Percentiles rank a stretch among this genome's conserved stretches.
Conservation (phyloP, 2,113 vertebrate species). For the Platysteira castanea region DNA sequence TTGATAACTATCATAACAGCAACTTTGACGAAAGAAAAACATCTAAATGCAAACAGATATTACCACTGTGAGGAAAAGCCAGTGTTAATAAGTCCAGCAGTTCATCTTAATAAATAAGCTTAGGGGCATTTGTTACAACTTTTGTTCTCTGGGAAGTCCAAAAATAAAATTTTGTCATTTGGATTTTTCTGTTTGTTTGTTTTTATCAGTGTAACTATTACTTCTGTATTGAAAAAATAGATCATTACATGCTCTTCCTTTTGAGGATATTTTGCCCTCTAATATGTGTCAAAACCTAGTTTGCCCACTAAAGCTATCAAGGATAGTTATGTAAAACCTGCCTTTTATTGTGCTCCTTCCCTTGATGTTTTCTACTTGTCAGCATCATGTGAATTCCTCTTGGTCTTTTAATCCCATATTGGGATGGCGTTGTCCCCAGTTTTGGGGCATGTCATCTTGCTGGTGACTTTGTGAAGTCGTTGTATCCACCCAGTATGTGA, state of each 20-base stretch:
- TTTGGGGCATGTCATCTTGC: background rate
- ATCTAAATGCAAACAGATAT: background rate
- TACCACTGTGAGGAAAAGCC: background rate
- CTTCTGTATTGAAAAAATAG: background rate
- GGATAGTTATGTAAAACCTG: background rate
- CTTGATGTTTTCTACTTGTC: background rate
- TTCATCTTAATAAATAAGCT: background rate
- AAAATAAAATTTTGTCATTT: background rate
- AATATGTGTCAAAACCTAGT: background rate
- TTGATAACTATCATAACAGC: background rate
- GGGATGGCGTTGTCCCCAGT: background rate
- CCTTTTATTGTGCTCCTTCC: background rate
- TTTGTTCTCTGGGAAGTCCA: background rate
- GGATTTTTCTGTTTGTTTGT: too few species aligned
- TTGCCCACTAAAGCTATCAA: background rate
- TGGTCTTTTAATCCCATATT: background rate
- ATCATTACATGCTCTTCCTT: background rate
- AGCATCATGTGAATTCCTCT: background rate
- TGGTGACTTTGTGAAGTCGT: background rate
- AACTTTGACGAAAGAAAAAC: background rate
- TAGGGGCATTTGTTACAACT: background rate
- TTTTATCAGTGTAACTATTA: background rate
- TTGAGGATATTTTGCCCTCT: background rate
- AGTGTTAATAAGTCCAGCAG: background rate
- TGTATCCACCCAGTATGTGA: too few species aligned